Percentiles rank a stretch among this genome's conserved stretches.
Conservation (phyloP, 2,797 vertebrate species). For the Hoplostethus mediterraneus region DNA sequence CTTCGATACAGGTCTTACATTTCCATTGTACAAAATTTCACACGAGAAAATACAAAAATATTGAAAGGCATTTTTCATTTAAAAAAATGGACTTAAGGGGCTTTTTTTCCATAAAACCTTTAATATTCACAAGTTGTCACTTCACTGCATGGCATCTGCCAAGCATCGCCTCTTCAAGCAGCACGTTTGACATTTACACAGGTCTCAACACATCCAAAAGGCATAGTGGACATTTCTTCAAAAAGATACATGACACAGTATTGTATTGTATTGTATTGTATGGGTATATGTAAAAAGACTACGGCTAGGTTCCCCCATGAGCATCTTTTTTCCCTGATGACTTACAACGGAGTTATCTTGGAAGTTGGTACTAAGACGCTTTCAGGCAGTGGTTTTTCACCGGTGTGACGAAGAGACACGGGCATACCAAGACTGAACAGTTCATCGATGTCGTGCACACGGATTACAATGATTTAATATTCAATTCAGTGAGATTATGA, state of each 20-base stretch:
- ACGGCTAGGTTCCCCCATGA: constrained; percentile 9
- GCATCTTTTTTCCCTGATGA: constrained; percentile 5
- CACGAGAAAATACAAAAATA: constrained; percentile 75
- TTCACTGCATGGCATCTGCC: constrained; percentile 44
- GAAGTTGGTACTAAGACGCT: background rate
- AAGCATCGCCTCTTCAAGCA: constrained; percentile 68
- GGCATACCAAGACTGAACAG: background rate
- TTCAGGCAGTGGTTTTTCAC: constrained; percentile 62
- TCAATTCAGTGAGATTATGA: constrained; percentile 16
- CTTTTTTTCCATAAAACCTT: constrained; percentile 56
- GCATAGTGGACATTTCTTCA: constrained; percentile 67
- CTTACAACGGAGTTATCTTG: background rate
- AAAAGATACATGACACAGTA: constrained; percentile 32
- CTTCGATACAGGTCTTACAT: constrained; percentile 54
- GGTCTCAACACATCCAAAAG: constrained; percentile 61
- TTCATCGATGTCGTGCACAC: constrained; percentile 38
- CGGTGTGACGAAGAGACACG: background rate
- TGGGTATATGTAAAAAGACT: background rate
- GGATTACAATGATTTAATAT: constrained; percentile 15
- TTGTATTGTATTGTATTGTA: constrained; percentile 6
- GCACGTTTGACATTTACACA: constrained; percentile 78
- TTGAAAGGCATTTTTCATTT: constrained; percentile 27
- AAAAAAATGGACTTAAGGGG: constrained; percentile 53
- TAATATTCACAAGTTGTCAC: constrained; percentile 66
- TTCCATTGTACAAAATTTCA: constrained; percentile 70